These are phyloP conservation scores for Latrodectus hesperus DNA, from an alignment of 2,888 invertebrate species.

Conservation along the genomic window DNA sequence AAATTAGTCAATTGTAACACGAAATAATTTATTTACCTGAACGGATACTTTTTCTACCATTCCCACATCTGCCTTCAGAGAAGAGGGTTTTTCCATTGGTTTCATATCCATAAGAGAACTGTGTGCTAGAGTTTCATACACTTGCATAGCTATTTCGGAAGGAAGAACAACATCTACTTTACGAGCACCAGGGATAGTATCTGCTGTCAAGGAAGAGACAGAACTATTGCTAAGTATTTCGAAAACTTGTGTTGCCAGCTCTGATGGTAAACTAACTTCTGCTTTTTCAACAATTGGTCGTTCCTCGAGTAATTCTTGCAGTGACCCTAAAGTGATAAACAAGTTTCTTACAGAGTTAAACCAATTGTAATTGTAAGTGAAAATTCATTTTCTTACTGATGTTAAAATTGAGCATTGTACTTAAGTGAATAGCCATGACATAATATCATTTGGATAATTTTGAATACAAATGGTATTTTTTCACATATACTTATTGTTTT, in stretches of 20 bases:
- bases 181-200: conserved; percentile 52
- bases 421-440: too few species aligned
- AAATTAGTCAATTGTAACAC: neutral
- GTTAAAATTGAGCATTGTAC: too few species aligned
- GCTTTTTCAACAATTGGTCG: conserved; percentile 46
- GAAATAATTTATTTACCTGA: conserved; percentile 42
- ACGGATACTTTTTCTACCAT: conserved; percentile 66
- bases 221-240: conserved; percentile 55
- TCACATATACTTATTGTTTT: too few species aligned
- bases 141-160: conserved; percentile 62
- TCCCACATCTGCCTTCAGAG: conserved; percentile 47
- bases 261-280: conserved; percentile 54
- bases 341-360: neutral
- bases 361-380: neutral
- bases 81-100: conserved; percentile 50
- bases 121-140: conserved; percentile 55
- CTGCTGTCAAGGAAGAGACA: conserved; percentile 38
- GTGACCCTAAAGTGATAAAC: conserved; percentile 37
- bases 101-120: conserved; percentile 54
- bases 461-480: too few species aligned
- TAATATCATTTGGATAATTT: too few species aligned
- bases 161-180: conserved; percentile 54
- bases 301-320: conserved; percentile 50
- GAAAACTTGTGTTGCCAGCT: conserved; percentile 59
- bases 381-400: neutral